phyloP scores from a whole-genome alignment of 2,888 invertebrate genomes.

The Ophion costatus region DNA sequence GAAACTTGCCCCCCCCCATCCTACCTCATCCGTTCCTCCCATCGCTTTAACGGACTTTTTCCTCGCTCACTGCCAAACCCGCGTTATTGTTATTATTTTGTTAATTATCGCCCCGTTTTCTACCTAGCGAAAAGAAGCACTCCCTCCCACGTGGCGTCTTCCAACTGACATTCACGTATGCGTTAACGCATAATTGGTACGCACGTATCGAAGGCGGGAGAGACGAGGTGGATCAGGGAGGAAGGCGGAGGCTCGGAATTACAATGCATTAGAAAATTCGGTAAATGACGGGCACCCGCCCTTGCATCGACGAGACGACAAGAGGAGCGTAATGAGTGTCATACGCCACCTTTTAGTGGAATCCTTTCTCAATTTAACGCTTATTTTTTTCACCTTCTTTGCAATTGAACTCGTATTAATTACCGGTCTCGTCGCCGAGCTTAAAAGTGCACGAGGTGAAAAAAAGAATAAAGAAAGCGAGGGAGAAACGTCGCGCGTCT shows the following conservation, averaged over 20 bases:
- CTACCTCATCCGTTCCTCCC: not conserved
- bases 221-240: too few species aligned
- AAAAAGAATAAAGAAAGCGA: not conserved
- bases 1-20: too few species aligned
- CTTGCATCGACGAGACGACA: constrained; percentile 10
- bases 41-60: not conserved
- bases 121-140: not conserved
- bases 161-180: not conserved
- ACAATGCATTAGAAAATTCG: constrained; percentile 22
- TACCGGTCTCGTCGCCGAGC: not conserved
- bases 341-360: not conserved
- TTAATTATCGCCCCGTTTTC: constrained; percentile 69
- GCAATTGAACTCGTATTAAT: constrained; percentile 14
- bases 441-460: not conserved
- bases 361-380: not conserved
- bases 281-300: constrained; percentile 11
- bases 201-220: constrained; percentile 6
- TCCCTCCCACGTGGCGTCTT: too few species aligned
- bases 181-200: constrained; percentile 42
- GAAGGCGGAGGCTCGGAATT: constrained; percentile 11
- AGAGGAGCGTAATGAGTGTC: constrained; percentile 7
- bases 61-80: constrained; percentile 4
- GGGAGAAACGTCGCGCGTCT: not conserved
- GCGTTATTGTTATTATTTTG: constrained; percentile 73
- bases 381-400: not conserved